Evolutionary conservation across 2,888 invertebrate species (phyloP), one percentile per base, ranked within the genome.

Genomic region (Dynastes grantii): DNA sequence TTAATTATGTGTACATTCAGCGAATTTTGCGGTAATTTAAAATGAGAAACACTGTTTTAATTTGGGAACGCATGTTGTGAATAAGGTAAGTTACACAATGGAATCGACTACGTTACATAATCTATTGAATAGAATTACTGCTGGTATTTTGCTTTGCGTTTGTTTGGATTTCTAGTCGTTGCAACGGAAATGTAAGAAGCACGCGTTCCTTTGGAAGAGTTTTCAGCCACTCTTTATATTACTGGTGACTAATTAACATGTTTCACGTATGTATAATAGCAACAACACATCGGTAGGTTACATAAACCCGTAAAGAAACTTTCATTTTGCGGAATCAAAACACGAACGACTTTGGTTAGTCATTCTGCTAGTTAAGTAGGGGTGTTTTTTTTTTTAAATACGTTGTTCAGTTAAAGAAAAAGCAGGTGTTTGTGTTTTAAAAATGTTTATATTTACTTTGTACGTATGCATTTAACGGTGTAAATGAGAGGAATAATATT

Each of bases 71-170:
- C n/a, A 37, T 37, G 32, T 45, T 45, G 11, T 13, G 68, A 27
- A 11, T 68, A 49, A 51, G 51, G n/a, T 16, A 27, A 11, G 27
- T 68, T 68, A 68, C 68, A 51, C 68, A 68, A 68, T 49, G 11
- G 22, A 67, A 67, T 45, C 37, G 16, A 53, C n/a, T 6, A n/a
- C 29, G 68, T 68, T 68, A 51, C 68, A 68, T 68, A 49, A 68
- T 29, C n/a, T 11, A 11, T 11, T 45, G 2, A 45, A 45, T 11
- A 45, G 8, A 2, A 11, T 37, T 1, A 11, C 45, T 11, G 45
- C 8, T 45, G 45, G 9, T 45, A 8, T 45, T 45, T 45, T 45
- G 11, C 8, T 45, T 45, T 45, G 8, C 45, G 45, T 11, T 45
- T 45, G 45, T 6, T 11, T 8, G 45, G 45, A 45, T 45, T 45